Evolutionary conservation across 2,113 vertebrate species (phyloP).

Genomic region (Patagioenas fasciata): DNA sequence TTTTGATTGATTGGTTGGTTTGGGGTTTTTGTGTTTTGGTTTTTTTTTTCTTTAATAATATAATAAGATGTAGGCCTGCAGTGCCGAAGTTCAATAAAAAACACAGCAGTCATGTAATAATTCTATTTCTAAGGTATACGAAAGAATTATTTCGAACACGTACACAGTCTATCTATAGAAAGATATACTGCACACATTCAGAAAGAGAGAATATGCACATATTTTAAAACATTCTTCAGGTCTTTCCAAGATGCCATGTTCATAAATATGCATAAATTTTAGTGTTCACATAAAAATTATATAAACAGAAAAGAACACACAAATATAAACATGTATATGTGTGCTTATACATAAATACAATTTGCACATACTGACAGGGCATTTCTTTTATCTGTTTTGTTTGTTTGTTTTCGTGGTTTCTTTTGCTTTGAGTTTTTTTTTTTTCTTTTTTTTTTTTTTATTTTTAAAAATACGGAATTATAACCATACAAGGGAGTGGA

Average conservation of each 20-base stretch:
- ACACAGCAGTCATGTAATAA: not conserved
- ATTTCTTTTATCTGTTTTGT: not conserved
- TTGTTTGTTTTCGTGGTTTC: no score
- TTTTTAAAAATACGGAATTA: not conserved
- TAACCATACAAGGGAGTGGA: not conserved
- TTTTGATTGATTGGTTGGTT: no score
- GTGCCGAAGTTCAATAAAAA: not conserved
- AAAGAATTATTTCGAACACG: not conserved
- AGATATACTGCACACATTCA: not conserved
- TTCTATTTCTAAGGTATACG: not conserved
- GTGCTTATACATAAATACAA: not conserved
- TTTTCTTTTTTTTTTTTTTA: not conserved
- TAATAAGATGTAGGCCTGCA: not conserved
- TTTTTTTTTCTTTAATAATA: not conserved
- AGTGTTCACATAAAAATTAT: not conserved
- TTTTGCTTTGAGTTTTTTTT: no score
- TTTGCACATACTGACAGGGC: not conserved
- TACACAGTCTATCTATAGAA: not conserved
- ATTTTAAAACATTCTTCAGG: not conserved
- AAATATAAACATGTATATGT: not conserved
- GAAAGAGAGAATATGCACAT: not conserved
- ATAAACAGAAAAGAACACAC: not conserved
- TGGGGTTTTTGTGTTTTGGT: no score
- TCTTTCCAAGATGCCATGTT: not conserved
- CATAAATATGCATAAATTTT: constrained; percentile 8